A percentile compares a stretch with the other conserved stretches of the same genome.
phyloP scores from a whole-genome alignment of 2,113 vertebrate genomes.

The Hippocampus guttulatus region DNA sequence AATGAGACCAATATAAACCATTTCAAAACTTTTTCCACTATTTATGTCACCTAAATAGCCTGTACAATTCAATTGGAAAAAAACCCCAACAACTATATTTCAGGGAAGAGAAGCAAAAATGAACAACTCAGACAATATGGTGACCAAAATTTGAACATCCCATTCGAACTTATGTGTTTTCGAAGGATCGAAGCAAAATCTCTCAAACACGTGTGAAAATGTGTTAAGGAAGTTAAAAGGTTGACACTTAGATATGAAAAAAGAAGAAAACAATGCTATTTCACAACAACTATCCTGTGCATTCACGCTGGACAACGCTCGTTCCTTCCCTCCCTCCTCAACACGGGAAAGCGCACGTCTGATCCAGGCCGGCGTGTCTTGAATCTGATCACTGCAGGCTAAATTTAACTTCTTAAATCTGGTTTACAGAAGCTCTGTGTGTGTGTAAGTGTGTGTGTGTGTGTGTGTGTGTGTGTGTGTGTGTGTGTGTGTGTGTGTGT shows the following conservation, averaged over 20 bases:
- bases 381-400: constrained; percentile 56
- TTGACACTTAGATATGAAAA: background rate
- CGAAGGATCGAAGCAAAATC: background rate
- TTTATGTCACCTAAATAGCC: too few species aligned
- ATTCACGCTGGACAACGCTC: background rate
- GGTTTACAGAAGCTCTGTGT: constrained; percentile 55
- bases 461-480: background rate
- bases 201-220: background rate
- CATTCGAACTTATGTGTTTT: too few species aligned
- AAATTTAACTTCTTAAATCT: constrained; percentile 67
- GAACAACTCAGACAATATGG: too few species aligned
- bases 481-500: background rate
- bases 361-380: constrained; percentile 56
- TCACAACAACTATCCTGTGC: background rate
- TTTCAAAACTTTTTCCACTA: too few species aligned
- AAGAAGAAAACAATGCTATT: background rate
- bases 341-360: constrained; percentile 42
- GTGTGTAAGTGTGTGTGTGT: background rate
- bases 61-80: too few species aligned
- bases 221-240: background rate
- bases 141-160: too few species aligned
- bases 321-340: constrained; percentile 15
- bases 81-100: too few species aligned
- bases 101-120: too few species aligned
- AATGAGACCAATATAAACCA: too few species aligned